Percentiles rank a stretch among this genome's conserved stretches.
phyloP scores from a whole-genome alignment of 2,113 vertebrate species.

The Polyodon spathula region DNA sequence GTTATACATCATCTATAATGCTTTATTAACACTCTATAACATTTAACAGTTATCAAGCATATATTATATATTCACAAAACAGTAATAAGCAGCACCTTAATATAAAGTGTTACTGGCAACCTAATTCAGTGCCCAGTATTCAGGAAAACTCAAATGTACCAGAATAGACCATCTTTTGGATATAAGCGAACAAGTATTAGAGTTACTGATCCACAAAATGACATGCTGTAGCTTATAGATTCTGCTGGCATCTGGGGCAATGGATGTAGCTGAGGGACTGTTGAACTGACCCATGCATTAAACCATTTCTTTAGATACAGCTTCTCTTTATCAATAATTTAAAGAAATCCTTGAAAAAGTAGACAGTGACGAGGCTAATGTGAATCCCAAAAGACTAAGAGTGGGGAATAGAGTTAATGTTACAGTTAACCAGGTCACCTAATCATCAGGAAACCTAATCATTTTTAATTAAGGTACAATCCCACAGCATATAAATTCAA shows the following conservation, averaged over 20 bases:
- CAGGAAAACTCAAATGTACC: too few relatives aligned
- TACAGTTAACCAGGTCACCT: not conserved
- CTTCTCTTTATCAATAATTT: slow-evolving; percentile 8
- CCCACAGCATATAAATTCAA: not conserved
- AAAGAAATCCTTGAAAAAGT: not conserved
- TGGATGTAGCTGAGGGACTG: not conserved
- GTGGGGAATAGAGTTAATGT: not conserved
- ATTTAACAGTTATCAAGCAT: too few relatives aligned
- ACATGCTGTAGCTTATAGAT: not conserved
- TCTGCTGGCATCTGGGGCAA: not conserved
- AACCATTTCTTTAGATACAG: not conserved
- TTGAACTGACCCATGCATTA: not conserved
- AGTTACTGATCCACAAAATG: too few relatives aligned
- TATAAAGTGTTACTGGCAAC: too few relatives aligned
- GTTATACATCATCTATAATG: too few relatives aligned
- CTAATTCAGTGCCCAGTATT: too few relatives aligned
- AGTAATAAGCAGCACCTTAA: too few relatives aligned
- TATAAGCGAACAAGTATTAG: too few relatives aligned
- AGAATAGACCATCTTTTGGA: too few relatives aligned
- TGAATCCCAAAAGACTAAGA: slow-evolving; percentile 1
- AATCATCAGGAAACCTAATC: too few relatives aligned
- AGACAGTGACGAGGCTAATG: slow-evolving; percentile 3
- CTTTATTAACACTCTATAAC: too few relatives aligned
- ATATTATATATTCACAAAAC: too few relatives aligned
- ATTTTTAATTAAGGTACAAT: slow-evolving; percentile 2